Base-by-base conservation (phyloP, 2,888 invertebrate species). In the Eumacrocentrus americanus region DNA sequence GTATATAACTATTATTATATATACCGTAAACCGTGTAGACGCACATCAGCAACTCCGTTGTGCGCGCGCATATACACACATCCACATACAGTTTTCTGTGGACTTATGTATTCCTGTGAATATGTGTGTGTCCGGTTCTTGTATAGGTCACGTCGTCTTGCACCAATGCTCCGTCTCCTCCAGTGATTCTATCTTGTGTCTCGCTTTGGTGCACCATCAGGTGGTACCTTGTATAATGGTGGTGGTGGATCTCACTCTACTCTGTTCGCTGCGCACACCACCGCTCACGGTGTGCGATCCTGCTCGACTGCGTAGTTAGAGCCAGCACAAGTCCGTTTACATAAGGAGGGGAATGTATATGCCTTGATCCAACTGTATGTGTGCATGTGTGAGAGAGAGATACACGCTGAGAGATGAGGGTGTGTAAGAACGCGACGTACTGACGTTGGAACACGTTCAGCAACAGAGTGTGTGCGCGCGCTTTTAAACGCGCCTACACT, bases 221-320 rank as follows among this genome's bases (percentile, higher is more conserved):
- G 51, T 16, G 51, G 35, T 20, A 14, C 12, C 11, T 12, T 37
- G 23, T 22, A 37, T 12, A 29, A 25, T 35, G 18, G 37, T 51
- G 20, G 37, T 51, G 23, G 51, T 37, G 20, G n/a, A 51, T 37
- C 37, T 51, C 34, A 48, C 48, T 50, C n/a, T n/a, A n/a, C n/a
- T n/a, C n/a, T n/a, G n/a, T n/a, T n/a, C 12, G 37, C 35, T 4
- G 38, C 51, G 37, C 38, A 52, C 51, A 51, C 47, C 29, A 25
- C 23, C 16, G 20, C 51, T 51, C 37, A 34, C 35, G 6, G 20
- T 18, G 37, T 37, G 22, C 25, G 22, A 52, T 35, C 35, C 25
- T 23, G 37, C 52, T 58, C 53, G 58, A 59, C 59, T 59, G 53
- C 59, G 59, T 59, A 59, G 59, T 59, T 47, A 34, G 53, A 59